Conservation (phyloP, 2,888 invertebrate genomes). For the Meteorus colon region DNA sequence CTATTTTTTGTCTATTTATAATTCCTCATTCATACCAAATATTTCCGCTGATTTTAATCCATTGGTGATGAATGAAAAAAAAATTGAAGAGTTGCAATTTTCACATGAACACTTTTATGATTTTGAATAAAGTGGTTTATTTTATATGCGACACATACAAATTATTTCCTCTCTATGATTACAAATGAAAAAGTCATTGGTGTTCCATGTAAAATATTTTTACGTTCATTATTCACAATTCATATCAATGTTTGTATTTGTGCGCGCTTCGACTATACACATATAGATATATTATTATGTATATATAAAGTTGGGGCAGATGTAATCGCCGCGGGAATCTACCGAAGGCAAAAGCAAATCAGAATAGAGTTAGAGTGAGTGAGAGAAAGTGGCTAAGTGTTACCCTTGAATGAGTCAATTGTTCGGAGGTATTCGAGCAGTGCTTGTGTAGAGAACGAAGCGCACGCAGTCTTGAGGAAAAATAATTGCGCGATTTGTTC, state of each 20-base stretch:
- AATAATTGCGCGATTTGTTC: constrained; percentile 67
- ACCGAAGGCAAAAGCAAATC: constrained; percentile 31
- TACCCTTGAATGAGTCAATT: constrained; percentile 60
- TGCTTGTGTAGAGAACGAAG: constrained; percentile 42
- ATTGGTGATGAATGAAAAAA: not conserved
- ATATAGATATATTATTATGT: constrained; percentile 23
- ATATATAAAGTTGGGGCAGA: constrained; percentile 56
- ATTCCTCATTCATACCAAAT: too few species aligned
- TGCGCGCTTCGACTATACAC: constrained; percentile 18
- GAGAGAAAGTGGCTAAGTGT: constrained; percentile 45
- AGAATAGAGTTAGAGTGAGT: constrained; percentile 26
- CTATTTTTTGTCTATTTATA: too few species aligned
- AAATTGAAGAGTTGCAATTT: not conserved
- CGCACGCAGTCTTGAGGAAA: constrained; percentile 68
- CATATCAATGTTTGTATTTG: constrained; percentile 40
- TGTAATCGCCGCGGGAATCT: constrained; percentile 65
- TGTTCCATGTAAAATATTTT: not conserved
- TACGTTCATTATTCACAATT: constrained; percentile 21
- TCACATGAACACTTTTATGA: not conserved
- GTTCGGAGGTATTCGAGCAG: constrained; percentile 68
- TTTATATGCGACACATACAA: not conserved
- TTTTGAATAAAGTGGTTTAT: not conserved
- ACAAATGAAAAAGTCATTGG: not conserved
- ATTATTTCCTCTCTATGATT: constrained; percentile 3
- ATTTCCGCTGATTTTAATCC: not conserved